Evolutionary conservation across 2,888 invertebrate genomes (phyloP).

Genomic region (Philereme transversata): DNA sequence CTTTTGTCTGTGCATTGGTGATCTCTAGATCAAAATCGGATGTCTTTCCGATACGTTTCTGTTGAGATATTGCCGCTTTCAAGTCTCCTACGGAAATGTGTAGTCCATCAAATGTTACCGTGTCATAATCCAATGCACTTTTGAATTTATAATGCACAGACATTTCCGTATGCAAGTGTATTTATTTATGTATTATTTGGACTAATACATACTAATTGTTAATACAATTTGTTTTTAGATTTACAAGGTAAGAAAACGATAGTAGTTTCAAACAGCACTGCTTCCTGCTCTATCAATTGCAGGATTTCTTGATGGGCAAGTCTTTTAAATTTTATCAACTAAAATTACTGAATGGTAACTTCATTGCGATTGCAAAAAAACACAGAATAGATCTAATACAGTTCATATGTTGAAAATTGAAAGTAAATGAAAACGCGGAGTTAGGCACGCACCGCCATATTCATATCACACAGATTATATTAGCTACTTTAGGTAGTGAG

Average conservation of each 20-base stretch:
- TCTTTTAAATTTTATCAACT: neutral
- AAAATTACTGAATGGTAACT: neutral
- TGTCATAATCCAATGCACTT: slow-evolving; percentile 97
- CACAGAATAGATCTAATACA: neutral
- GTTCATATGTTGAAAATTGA: neutral
- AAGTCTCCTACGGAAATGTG: slow-evolving; percentile 98
- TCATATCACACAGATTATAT: neutral
- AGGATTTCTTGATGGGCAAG: neutral
- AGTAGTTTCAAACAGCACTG: neutral
- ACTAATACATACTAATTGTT: neutral
- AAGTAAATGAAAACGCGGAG: slow-evolving; percentile 7
- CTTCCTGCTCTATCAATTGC: neutral
- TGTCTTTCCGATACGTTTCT: slow-evolving; percentile 96
- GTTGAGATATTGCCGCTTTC: slow-evolving; percentile 96
- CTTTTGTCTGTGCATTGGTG: slow-evolving; percentile 98
- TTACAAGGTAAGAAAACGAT: neutral
- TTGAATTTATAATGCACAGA: slow-evolving; percentile 99
- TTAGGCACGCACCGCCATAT: slow-evolving; percentile 22
- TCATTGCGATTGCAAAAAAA: neutral
- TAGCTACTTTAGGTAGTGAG: too few relatives aligned
- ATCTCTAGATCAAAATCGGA: slow-evolving; percentile 98
- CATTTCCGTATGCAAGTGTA: slow-evolving; percentile 80
- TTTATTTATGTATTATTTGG: slow-evolving; percentile 29
- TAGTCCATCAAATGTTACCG: slow-evolving; percentile 97
- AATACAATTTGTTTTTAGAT: neutral